Base-by-base conservation (phyloP, 2,113 vertebrate genomes). In the Procavia capensis region DNA sequence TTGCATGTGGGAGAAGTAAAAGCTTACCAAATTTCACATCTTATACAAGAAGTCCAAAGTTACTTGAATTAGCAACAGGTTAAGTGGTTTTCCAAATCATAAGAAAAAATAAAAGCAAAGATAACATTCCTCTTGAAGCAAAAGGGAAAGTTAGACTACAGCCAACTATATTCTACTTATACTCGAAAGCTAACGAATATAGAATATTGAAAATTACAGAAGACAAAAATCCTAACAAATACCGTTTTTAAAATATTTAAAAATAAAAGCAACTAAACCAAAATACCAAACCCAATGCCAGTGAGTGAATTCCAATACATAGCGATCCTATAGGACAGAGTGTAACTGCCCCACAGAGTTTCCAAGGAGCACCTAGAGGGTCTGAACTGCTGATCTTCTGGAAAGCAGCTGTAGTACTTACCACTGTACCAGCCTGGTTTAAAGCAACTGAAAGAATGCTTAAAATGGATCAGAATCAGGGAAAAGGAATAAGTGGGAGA, bases 401-500 rank as follows among this genome's bases (percentile, higher is more conserved):
- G n/a, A n/a, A n/a, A n/a, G n/a, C n/a, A n/a, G n/a, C n/a, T n/a
- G n/a, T n/a, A n/a, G n/a, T n/a, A n/a, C n/a, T n/a, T n/a, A n/a
- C n/a, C n/a, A n/a, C n/a, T n/a, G n/a, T n/a, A n/a, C n/a, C n/a
- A n/a, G n/a, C n/a, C n/a, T n/a, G n/a, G n/a, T n/a, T n/a, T n/a
- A n/a, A n/a, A 61, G 11, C 41, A 72, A 85, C 22, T 59, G n/a
- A 96, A 82, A 81, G 27, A 81, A 81, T 83, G 43, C 5, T 75
- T 63, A 94, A 66, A n/a, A 8, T 74, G 68, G n/a, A 47, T 54
- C 22, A 84, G 3, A 72, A 9, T 17, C 36, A 88, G 24, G 31
- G 86, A 41, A 94, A 16, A 92, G 95, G 93, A 80, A 80, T 64
- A 93, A 80, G 43, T 54, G 17, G 6, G 31, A 91, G 17, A 74